Percentiles rank a stretch among this genome's conserved stretches.
Conservation (phyloP, 2,888 invertebrate species). For the Calliopum simillimum region DNA sequence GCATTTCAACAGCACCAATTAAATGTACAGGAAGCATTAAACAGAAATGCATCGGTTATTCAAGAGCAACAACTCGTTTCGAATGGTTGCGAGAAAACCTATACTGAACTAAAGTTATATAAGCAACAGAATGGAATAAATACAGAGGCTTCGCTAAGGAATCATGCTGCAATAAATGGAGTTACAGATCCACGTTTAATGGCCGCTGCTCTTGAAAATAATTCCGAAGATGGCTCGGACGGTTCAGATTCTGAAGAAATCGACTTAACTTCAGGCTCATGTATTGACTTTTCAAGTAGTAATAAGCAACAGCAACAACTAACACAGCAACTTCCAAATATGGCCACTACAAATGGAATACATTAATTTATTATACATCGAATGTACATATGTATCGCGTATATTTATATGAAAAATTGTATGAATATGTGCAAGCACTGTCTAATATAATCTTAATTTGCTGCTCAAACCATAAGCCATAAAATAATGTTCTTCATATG, state of each 20-base stretch:
- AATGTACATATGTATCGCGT: too few relatives aligned
- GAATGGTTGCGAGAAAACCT: conserved; percentile 60
- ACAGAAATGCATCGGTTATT: conserved; percentile 34
- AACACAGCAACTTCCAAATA: conserved; percentile 56
- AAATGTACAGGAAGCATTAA: conserved; percentile 3
- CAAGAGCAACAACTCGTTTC: conserved; percentile 38
- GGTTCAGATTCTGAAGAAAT: conserved; percentile 67
- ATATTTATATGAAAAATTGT: too few relatives aligned
- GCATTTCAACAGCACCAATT: conserved; percentile 41
- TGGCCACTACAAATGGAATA: conserved; percentile 43
- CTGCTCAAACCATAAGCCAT: too few relatives aligned
- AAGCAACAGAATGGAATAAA: conserved; percentile 56
- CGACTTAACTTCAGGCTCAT: conserved; percentile 66
- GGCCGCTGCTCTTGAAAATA: conserved; percentile 53
- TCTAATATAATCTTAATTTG: too few relatives aligned
- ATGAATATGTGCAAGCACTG: too few relatives aligned
- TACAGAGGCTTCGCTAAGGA: conserved; percentile 41
- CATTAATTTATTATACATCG: conserved; percentile 35
- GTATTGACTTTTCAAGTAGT: conserved; percentile 67
- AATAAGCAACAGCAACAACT: conserved; percentile 54
- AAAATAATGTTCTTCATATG: too few relatives aligned
- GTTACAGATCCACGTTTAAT: conserved; percentile 47
- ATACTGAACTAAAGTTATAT: conserved; percentile 65
- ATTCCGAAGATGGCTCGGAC: conserved; percentile 62
- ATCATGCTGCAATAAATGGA: conserved; percentile 52